Conservation (phyloP, 2,797 vertebrate species). For the Bryconaethiops microstoma region DNA sequence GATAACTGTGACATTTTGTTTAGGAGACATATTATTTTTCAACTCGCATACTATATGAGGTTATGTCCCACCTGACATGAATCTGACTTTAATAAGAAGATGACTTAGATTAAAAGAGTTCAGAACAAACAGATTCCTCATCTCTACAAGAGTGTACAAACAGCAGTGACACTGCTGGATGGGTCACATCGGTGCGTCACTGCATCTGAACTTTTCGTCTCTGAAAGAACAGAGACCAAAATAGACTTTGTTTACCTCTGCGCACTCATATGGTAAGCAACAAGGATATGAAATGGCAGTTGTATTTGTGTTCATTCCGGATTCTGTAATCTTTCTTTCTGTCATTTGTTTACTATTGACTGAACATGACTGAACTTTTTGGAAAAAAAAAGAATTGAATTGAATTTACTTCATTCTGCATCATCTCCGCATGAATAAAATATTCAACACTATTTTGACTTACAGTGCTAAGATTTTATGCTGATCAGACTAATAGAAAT, state of each 20-base stretch:
- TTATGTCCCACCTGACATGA: slow-evolving; percentile 27
- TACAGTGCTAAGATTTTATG: too few relatives aligned
- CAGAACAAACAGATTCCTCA: background rate
- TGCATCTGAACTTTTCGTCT: slow-evolving; percentile 27
- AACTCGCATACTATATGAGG: slow-evolving; percentile 15
- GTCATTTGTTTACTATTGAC: background rate
- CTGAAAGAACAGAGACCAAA: slow-evolving; percentile 13
- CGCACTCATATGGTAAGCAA: background rate
- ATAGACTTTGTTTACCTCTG: slow-evolving; percentile 12
- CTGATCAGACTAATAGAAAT: too few relatives aligned
- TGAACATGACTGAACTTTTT: too few relatives aligned
- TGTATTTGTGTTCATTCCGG: background rate
- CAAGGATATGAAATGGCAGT: background rate
- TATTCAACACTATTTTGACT: too few relatives aligned
- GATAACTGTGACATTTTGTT: background rate
- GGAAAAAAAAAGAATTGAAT: background rate
- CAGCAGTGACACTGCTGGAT: background rate
- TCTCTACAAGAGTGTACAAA: slow-evolving; percentile 29
- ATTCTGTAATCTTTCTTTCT: background rate
- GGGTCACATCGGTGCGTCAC: slow-evolving; percentile 10
- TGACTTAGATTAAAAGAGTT: background rate
- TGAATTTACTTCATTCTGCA: background rate
- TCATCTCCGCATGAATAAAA: too few relatives aligned
- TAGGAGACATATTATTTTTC: background rate
- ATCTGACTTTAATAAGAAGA: background rate